Percentiles rank a stretch among this genome's conserved stretches.
Conservation (phyloP, 2,888 invertebrate genomes). For the Euphydryas editha region DNA sequence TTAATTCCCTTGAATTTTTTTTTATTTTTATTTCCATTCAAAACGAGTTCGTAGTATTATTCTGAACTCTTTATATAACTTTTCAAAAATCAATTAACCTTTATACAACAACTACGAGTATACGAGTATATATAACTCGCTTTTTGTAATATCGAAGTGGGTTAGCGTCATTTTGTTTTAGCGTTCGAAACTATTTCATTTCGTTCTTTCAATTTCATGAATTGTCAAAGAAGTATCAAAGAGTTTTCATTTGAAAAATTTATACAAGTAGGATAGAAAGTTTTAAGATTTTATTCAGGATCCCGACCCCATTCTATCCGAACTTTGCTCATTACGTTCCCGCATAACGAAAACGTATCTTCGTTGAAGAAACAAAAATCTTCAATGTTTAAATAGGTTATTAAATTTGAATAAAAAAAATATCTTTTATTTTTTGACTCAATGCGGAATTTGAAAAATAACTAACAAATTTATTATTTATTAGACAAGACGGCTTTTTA, state of each 20-base stretch:
- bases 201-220: slow-evolving; percentile 20
- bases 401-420: slow-evolving; percentile 14
- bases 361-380: slow-evolving; percentile 36
- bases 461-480: neutral
- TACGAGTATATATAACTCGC: neutral
- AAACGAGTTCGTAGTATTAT: slow-evolving; percentile 38
- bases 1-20: slow-evolving; percentile 50
- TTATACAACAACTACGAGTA: too few relatives aligned
- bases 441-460: neutral
- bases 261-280: slow-evolving; percentile 72
- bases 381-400: slow-evolving; percentile 36
- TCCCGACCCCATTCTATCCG: slow-evolving; percentile 56
- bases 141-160: slow-evolving; percentile 8
- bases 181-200: slow-evolving; percentile 19
- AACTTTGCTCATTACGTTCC: slow-evolving; percentile 68
- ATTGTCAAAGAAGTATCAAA: slow-evolving; percentile 41
- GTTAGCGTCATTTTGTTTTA: slow-evolving; percentile 9
- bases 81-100: slow-evolving; percentile 29
- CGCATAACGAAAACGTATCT: slow-evolving; percentile 40
- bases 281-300: slow-evolving; percentile 72
- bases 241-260: slow-evolving; percentile 61
- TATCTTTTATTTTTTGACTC: neutral
- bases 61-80: slow-evolving; percentile 24
- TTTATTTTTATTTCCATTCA: slow-evolving; percentile 57
- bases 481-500: too few relatives aligned